A percentile compares a stretch with the other conserved stretches of the same genome.
These are phyloP conservation scores for Microctenopoma lineatum DNA, from an alignment of 2,797 vertebrate species.

Conservation along the genomic window DNA sequence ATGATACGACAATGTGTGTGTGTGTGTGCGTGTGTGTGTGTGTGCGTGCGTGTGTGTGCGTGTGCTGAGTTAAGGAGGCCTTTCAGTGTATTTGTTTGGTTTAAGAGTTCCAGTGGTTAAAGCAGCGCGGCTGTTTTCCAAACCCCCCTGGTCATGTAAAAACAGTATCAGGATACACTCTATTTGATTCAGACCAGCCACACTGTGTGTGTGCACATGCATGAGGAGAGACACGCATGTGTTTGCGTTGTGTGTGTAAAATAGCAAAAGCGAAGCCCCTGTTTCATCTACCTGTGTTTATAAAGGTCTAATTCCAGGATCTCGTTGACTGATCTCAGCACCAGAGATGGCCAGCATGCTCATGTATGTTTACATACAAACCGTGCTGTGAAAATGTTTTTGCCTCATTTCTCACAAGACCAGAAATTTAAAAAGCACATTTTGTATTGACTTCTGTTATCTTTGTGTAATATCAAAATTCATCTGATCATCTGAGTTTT, in stretches of 20 bases:
- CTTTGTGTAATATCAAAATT: too few species aligned
- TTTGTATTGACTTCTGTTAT: too few species aligned
- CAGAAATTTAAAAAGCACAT: too few species aligned
- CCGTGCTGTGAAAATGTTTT: too few species aligned
- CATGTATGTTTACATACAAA: background rate
- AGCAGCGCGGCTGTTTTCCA: constrained; percentile 65
- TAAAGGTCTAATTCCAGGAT: constrained; percentile 35
- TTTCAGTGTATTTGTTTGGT: constrained; percentile 67
- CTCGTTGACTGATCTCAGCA: constrained; percentile 33
- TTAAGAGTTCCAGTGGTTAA: constrained; percentile 60
- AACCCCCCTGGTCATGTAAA: constrained; percentile 65
- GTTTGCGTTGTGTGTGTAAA: constrained; percentile 48
- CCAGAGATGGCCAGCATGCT: constrained; percentile 10
- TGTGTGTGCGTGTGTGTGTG: constrained; percentile 17
- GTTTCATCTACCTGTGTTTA: constrained; percentile 42
- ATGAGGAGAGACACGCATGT: background rate
- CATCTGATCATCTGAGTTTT: too few species aligned
- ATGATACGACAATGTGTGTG: constrained; percentile 9
- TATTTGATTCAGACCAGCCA: constrained; percentile 61
- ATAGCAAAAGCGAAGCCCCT: constrained; percentile 33
- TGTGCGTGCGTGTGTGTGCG: constrained; percentile 9
- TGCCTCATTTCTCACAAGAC: too few species aligned
- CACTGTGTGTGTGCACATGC: constrained; percentile 1
- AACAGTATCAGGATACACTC: constrained; percentile 75
- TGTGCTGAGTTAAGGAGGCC: constrained; percentile 41